Conservation (phyloP, 2,113 vertebrate genomes). For the Naja naja region DNA sequence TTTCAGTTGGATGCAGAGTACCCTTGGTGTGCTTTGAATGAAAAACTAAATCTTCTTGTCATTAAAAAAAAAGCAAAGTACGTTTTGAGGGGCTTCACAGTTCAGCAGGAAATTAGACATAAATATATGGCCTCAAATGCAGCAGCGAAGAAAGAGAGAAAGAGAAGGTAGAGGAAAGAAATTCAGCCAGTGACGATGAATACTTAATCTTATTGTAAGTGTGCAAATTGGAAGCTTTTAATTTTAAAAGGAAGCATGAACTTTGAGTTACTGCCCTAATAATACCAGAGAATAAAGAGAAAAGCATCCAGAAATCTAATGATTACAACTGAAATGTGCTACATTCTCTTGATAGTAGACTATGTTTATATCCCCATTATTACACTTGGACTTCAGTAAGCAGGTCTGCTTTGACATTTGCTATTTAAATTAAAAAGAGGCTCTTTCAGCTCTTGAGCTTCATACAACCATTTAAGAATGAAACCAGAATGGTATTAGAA, state of each 20-base stretch:
- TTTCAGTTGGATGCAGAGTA: conserved; percentile 38
- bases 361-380: neutral
- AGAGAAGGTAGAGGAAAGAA: neutral
- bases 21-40: conserved; percentile 41
- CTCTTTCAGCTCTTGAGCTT: neutral
- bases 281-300: neutral
- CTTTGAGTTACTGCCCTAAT: conserved; percentile 35
- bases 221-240: conserved; percentile 60
- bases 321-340: neutral
- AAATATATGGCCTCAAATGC: conserved; percentile 54
- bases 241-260: conserved; percentile 32
- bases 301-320: neutral
- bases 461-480: neutral
- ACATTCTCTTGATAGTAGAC: neutral
- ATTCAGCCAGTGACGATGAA: conserved; percentile 36
- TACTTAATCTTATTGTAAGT: conserved; percentile 52
- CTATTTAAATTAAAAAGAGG: neutral
- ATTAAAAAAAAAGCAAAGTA: conserved; percentile 54
- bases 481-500: neutral
- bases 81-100: conserved; percentile 53
- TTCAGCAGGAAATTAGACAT: conserved; percentile 62
- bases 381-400: neutral
- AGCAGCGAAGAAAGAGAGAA: neutral
- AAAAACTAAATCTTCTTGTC: conserved; percentile 57
- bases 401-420: neutral